Conservation (phyloP, 2,888 invertebrate species). For the Chrysolina americana region DNA sequence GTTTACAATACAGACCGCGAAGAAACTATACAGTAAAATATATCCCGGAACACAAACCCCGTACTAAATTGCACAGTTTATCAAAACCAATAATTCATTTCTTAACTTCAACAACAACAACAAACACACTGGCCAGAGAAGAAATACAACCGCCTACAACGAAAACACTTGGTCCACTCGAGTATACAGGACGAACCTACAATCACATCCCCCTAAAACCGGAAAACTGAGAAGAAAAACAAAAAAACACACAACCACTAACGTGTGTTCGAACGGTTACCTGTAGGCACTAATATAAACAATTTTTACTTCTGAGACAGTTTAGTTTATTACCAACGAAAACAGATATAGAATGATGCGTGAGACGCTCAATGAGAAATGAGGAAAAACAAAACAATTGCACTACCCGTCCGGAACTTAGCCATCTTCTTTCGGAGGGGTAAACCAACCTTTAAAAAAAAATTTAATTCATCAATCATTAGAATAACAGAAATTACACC, state of each 20-base stretch:
- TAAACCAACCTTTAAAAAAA: constrained; percentile 85
- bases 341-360: constrained; percentile 54
- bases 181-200: constrained; percentile 30
- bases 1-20: too few species aligned
- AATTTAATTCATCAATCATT: background rate
- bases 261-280: constrained; percentile 32
- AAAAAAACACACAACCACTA: too few species aligned
- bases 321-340: constrained; percentile 32
- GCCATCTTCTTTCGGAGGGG: constrained; percentile 92
- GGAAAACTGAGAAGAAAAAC: constrained; percentile 10
- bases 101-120: constrained; percentile 24
- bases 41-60: constrained; percentile 16
- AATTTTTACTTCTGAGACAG: constrained; percentile 43
- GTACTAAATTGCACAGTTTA: constrained; percentile 38
- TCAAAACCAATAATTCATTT: background rate
- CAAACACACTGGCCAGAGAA: constrained; percentile 42
- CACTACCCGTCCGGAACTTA: constrained; percentile 70
- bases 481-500: background rate
- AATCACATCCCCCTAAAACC: constrained; percentile 40
- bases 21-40: too few species aligned
- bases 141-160: constrained; percentile 38
- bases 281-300: constrained; percentile 62
- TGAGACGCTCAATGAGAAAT: constrained; percentile 53
- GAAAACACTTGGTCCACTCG: constrained; percentile 43
- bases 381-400: constrained; percentile 37